Evolutionary conservation across 2,888 invertebrate species (phyloP).

Genomic region (Phortica magna): DNA sequence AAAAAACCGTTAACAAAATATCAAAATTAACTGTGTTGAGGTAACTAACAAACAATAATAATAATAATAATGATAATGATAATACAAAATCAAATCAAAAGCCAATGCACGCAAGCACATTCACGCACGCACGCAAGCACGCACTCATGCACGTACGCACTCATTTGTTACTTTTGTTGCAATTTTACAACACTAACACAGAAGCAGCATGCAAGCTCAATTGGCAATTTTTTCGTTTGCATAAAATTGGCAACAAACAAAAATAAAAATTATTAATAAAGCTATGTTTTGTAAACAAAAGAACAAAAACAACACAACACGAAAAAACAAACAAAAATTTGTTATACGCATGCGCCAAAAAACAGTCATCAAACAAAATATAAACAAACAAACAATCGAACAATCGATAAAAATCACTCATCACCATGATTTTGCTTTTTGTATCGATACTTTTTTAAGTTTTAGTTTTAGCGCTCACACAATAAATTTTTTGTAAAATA

Average conservation of each 20-base stretch:
- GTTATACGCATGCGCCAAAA: no score
- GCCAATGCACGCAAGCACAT: neutral
- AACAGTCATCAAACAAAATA: no score
- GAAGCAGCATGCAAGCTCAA: no score
- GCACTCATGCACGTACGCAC: neutral
- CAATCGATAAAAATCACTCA: no score
- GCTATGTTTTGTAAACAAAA: no score
- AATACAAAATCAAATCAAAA: neutral
- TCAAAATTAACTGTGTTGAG: neutral
- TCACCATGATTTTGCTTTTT: neutral
- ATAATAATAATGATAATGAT: conserved; percentile 16
- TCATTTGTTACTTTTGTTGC: neutral
- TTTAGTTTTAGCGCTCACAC: neutral
- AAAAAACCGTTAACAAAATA: conserved; percentile 9
- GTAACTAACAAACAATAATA: conserved; percentile 34
- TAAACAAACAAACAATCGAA: no score
- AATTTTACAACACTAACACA: no score
- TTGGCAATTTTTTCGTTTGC: neutral
- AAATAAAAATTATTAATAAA: no score
- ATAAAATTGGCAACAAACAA: neutral
- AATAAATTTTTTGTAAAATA: neutral
- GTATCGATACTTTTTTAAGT: neutral
- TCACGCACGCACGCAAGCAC: neutral
- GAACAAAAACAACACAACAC: no score
- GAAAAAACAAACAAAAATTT: no score